Conservation (phyloP, 2,888 invertebrate genomes). For the Leptogaster cylindrica region DNA sequence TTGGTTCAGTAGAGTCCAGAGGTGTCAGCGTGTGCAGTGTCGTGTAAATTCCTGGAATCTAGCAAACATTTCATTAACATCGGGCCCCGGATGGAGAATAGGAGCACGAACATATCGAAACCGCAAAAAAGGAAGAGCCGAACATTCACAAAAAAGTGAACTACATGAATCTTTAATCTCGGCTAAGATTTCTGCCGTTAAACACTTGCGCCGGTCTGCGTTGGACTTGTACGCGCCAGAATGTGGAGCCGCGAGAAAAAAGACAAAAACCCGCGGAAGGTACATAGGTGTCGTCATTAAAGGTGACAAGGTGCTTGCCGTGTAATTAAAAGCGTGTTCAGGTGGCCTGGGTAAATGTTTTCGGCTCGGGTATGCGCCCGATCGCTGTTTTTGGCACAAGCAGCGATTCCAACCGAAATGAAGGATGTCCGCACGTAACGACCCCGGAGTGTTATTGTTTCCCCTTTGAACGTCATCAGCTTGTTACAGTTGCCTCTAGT, state of each 20-base stretch:
- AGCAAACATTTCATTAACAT: constrained; percentile 46
- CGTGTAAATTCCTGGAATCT: constrained; percentile 46
- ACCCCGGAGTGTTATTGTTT: too few relatives aligned
- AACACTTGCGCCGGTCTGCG: constrained; percentile 19
- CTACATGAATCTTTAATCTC: constrained; percentile 46
- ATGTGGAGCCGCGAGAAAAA: constrained; percentile 6
- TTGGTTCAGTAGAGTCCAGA: constrained; percentile 21
- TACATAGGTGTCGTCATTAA: constrained; percentile 42
- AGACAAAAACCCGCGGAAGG: constrained; percentile 20
- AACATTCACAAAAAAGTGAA: constrained; percentile 40
- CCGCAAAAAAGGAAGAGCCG: neutral
- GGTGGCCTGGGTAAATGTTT: constrained; percentile 25
- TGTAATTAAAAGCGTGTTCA: constrained; percentile 47
- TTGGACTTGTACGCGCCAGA: constrained; percentile 6
- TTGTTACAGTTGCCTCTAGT: too few relatives aligned
- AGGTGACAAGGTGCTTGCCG: constrained; percentile 47
- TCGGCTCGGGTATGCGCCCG: constrained; percentile 12
- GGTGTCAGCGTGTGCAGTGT: constrained; percentile 47
- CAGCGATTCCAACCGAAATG: constrained; percentile 32
- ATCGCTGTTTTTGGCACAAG: constrained; percentile 44
- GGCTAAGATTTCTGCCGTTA: constrained; percentile 44
- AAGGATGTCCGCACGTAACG: neutral
- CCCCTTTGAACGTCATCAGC: too few relatives aligned
- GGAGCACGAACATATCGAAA: constrained; percentile 15
- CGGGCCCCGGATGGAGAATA: constrained; percentile 41